These are phyloP conservation scores for Macroramphosus scolopax DNA, from an alignment of 2,797 vertebrate species.

Conservation along the genomic window DNA sequence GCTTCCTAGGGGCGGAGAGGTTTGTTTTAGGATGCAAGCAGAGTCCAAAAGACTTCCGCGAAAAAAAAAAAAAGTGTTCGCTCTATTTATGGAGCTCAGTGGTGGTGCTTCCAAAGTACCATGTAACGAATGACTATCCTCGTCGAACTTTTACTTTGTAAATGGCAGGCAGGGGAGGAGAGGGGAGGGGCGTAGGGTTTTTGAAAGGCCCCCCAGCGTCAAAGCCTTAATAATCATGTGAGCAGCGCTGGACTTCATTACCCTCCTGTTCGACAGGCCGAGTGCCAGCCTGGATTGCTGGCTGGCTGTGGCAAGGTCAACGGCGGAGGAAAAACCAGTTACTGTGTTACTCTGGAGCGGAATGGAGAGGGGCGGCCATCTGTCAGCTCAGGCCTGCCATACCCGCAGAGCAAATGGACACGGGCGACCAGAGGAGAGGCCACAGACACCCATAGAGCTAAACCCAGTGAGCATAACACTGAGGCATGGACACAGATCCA, in stretches of 20 bases:
- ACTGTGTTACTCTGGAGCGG: slow-evolving; percentile 82
- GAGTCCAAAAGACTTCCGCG: slow-evolving; percentile 29
- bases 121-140: slow-evolving; percentile 69
- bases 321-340: slow-evolving; percentile 84
- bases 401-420: slow-evolving; percentile 82
- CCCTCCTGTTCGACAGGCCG: slow-evolving; percentile 82
- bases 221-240: slow-evolving; percentile 83
- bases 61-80: slow-evolving; percentile 57
- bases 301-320: slow-evolving; percentile 85
- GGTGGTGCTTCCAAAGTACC: slow-evolving; percentile 66
- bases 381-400: slow-evolving; percentile 83
- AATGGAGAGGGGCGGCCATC: slow-evolving; percentile 82
- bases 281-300: slow-evolving; percentile 81
- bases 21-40: slow-evolving; percentile 45
- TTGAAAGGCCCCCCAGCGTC: slow-evolving; percentile 79
- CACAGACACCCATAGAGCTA: slow-evolving; percentile 78
- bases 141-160: slow-evolving; percentile 70
- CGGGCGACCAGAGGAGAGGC: slow-evolving; percentile 81
- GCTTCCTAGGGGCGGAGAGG: slow-evolving; percentile 34
- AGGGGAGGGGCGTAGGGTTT: slow-evolving; percentile 61
- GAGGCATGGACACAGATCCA: slow-evolving; percentile 64
- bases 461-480: slow-evolving; percentile 77
- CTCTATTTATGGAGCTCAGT: slow-evolving; percentile 55
- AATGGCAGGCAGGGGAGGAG: slow-evolving; percentile 70
- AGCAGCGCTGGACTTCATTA: slow-evolving; percentile 83